phyloP scores from a whole-genome alignment of 2,113 vertebrate species.

The Thalassoma bifasciatum region DNA sequence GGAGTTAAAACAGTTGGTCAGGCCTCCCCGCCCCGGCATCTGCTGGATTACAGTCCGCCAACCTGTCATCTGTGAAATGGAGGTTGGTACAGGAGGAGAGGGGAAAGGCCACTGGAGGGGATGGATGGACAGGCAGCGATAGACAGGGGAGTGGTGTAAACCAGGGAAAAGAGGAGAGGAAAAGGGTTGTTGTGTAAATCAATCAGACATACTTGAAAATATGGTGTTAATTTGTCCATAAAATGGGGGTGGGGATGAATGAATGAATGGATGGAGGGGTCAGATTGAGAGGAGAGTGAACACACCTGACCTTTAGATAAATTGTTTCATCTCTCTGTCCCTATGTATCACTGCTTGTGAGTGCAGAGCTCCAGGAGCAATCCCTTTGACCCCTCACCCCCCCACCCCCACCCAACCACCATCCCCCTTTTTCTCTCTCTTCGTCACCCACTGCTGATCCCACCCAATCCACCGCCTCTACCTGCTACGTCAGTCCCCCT shows the following conservation, averaged over 20 bases:
- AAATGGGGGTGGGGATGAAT: no score
- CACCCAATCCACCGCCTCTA: slow-evolving; percentile 48
- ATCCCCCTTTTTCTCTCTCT: slow-evolving; percentile 26
- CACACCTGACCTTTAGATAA: slow-evolving; percentile 79
- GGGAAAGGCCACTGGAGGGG: slow-evolving; percentile 66
- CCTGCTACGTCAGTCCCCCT: slow-evolving; percentile 51
- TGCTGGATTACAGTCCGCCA: slow-evolving; percentile 80
- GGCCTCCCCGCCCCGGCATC: slow-evolving; percentile 77
- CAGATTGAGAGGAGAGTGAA: slow-evolving; percentile 25
- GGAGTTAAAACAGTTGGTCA: slow-evolving; percentile 82
- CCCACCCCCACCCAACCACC: background rate
- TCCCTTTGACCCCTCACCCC: slow-evolving; percentile 46
- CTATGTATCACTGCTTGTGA: slow-evolving; percentile 74
- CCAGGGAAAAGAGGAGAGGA: slow-evolving; percentile 11
- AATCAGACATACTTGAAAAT: slow-evolving; percentile 1
- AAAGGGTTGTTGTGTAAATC: slow-evolving; percentile 33
- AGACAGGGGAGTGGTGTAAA: slow-evolving; percentile 23
- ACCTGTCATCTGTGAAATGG: slow-evolving; percentile 85
- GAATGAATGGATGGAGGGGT: slow-evolving; percentile 21
- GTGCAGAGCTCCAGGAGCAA: slow-evolving; percentile 48
- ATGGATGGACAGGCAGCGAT: slow-evolving; percentile 44
- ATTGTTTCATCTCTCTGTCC: slow-evolving; percentile 67
- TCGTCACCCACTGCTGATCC: slow-evolving; percentile 62
- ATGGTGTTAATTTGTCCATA: background rate
- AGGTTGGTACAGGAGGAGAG: slow-evolving; percentile 63